Base-by-base conservation (phyloP, 2,888 invertebrate species). In the Kryphioiulus occultus region DNA sequence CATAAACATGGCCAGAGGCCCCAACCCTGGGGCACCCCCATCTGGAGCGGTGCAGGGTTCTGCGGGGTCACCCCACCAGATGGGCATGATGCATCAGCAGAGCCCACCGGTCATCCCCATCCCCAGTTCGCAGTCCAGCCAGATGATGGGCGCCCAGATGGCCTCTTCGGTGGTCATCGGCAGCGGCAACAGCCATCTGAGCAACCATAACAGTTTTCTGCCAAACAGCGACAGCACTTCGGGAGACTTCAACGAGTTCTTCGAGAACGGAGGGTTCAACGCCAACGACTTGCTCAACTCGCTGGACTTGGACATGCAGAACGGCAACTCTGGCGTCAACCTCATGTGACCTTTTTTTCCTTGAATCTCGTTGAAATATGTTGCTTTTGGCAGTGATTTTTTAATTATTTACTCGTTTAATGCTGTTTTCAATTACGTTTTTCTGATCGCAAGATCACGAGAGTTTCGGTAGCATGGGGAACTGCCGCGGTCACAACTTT, bases 221-320 rank as follows among this genome's bases (percentile, higher is more conserved):
- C 22, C 53, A 53, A 86, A 30, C 39, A 39, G 9, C 47, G 87
- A 87, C 44, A 39, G 35, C 30, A 19, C 47, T 85, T 15, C 85
- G 0, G 87, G 59, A 26, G 85, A 85, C n/a, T 87, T 87, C 12
- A 85, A 42, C 68, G 85, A 85, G 9, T 87, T 87, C n/a, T 87
- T 87, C 32, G 87, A 87, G 17, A 85, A 85, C 32, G 87, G 87
- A 9, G 87, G 53, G 22, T 87, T 87, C 26, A 59, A 85, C n/a
- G 30, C 85, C 26, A 87, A 44, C 85, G 87, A 87, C 47, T 44
- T 85, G 53, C 68, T 87, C 78, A 68, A 87, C 32, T 84, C 87
- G 19, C 44, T 87, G 19, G 87, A 87, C n/a, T 47, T 85, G 87
- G 87, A 85, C 35, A 85, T 85, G 35, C 87, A 87, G 83, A 87